Evolutionary conservation across 2,797 vertebrate species (phyloP), one percentile per base, ranked within the genome.

Genomic region (Mormyrus proboscirostris): DNA sequence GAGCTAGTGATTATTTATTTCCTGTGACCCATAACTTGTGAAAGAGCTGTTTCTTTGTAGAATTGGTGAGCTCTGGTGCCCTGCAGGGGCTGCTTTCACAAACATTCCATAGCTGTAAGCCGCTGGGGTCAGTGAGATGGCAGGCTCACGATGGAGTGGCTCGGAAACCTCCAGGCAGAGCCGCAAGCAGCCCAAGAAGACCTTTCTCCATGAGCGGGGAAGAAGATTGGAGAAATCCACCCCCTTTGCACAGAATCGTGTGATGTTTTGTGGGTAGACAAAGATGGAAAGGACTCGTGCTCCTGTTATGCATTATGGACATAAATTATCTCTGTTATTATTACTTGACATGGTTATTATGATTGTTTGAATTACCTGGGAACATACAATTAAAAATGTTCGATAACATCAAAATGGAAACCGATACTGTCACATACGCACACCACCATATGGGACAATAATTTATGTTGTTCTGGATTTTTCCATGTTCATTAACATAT

Each of bases 401-500:
- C 0, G 6, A 82, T 82, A 47, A n/a, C 38, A 47, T 82, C 19
- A 3, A 82, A 82, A 47, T n/a, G 41, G 76, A 5, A 82, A n/a
- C 16, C 2, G 38, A 82, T 82, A 82, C 8, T 82, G 41, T 47
- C 41, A 41, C 73, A n/a, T 19, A 44, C 12, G 38, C 73, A n/a
- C 41, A 82, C 33, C 38, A 82, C 2, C 41, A 82, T 82, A 47
- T 82, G 41, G 38, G 76, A 82, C 16, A n/a, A 47, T 82, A 82
- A 47, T 47, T 47, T 19, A 44, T 82, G 76, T 47, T 82, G 16
- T 41, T 44, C 76, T n/a, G 76, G 41, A 82, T 82, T 82, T 47
- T 47, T 82, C 76, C 76, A 82, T 47, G 16, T 82, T 82, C 19
- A 82, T 82, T 82, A 82, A 82, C 38, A 82, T 82, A 82, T 47